Conservation (phyloP, 2,888 invertebrate species). For the Emmelina monodactyla region DNA sequence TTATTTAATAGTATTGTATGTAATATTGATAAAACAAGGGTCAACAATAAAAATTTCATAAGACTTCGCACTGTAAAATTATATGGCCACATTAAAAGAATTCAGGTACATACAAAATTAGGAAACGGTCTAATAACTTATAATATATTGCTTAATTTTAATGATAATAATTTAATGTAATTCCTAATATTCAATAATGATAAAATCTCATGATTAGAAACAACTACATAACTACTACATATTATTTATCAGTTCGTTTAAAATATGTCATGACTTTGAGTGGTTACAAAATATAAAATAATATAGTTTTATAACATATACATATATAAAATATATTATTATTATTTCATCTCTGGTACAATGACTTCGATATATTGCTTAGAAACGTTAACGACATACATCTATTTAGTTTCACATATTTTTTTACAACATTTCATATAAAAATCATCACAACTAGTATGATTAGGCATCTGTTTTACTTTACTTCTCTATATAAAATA, state of each 20-base stretch:
- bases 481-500: background rate
- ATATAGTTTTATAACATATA: conserved; percentile 4
- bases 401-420: background rate
- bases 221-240: conserved; percentile 27
- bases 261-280: conserved; percentile 30
- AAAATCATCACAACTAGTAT: background rate
- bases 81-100: conserved; percentile 61
- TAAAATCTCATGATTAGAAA: conserved; percentile 47
- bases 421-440: background rate
- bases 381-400: background rate
- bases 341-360: background rate
- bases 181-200: conserved; percentile 46
- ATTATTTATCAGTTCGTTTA: conserved; percentile 36
- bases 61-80: conserved; percentile 35
- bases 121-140: conserved; percentile 46
- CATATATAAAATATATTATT: background rate
- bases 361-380: background rate
- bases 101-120: conserved; percentile 60
- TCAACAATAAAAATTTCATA: conserved; percentile 41
- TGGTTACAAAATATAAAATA: conserved; percentile 42
- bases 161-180: conserved; percentile 56
- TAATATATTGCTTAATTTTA: conserved; percentile 33
- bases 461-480: background rate
- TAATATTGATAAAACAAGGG: conserved; percentile 51
- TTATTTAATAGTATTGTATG: conserved; percentile 44